These are phyloP conservation scores for Aphrocallistes beatrix DNA, from an alignment of 37 sponge, comb jelly and placozoan genomes.

Conservation along the genomic window DNA sequence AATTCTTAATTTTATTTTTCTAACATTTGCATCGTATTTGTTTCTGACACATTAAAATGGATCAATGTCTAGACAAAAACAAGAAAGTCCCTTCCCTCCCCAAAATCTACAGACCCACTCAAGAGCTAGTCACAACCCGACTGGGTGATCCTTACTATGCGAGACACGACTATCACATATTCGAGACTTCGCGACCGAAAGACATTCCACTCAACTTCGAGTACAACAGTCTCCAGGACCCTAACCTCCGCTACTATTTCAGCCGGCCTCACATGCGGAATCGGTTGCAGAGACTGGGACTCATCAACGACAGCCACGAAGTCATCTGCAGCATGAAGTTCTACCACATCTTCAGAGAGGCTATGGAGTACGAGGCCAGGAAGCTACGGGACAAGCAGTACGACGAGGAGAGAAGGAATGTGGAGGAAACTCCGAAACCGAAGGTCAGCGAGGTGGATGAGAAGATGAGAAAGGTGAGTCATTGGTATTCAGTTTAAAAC, in stretches of 20 bases:
- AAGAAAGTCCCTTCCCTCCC: background rate
- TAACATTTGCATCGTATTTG: no score
- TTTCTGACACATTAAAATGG: background rate
- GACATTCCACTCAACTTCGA: constrained; percentile 21
- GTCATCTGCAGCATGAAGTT: constrained; percentile 17
- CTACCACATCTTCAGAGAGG: background rate
- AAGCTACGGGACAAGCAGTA: background rate
- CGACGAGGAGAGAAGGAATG: background rate
- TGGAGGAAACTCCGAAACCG: background rate
- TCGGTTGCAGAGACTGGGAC: background rate
- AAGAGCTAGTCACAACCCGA: background rate
- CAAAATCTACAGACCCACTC: background rate
- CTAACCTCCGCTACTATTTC: constrained; percentile 45
- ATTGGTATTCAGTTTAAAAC: no score
- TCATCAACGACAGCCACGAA: background rate
- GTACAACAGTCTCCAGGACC: constrained; percentile 72
- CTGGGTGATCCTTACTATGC: background rate
- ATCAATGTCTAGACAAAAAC: background rate
- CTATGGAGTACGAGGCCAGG: constrained; percentile 11
- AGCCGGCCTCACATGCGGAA: constrained; percentile 20
- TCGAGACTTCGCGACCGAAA: constrained; percentile 12
- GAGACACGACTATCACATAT: background rate
- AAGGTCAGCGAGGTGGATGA: background rate
- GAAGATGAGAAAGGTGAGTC: background rate
- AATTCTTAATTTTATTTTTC: background rate